Percentiles rank a stretch among this genome's conserved stretches.
phyloP scores from a whole-genome alignment of 1,140 invertebrate species.

The Drosophila arawakana region DNA sequence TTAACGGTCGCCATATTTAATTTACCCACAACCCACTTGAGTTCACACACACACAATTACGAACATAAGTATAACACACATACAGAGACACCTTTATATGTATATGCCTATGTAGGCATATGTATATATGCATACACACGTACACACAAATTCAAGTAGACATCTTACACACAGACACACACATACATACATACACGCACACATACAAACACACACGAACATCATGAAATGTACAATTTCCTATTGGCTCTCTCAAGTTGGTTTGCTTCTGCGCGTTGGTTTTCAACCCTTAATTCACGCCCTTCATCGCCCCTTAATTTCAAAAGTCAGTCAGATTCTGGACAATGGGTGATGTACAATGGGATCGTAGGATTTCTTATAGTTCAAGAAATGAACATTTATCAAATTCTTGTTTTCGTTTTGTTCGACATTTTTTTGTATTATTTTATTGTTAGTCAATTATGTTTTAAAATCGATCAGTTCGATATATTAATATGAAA shows the following conservation, averaged over 20 bases:
- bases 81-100: not conserved
- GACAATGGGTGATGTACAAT: slow-evolving; percentile 10
- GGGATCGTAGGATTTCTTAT: not conserved
- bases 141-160: slow-evolving; percentile 40
- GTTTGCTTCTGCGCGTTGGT: slow-evolving; percentile 61
- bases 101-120: not conserved
- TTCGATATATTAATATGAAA: too few relatives aligned
- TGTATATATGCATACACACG: not conserved
- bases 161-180: slow-evolving; percentile 9
- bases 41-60: slow-evolving; percentile 28
- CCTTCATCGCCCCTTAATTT: slow-evolving; percentile 32
- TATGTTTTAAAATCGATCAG: too few relatives aligned
- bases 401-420: too few relatives aligned
- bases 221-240: slow-evolving; percentile 48
- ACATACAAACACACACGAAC: slow-evolving; percentile 1
- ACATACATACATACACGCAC: not conserved
- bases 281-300: slow-evolving; percentile 49
- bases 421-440: too few relatives aligned
- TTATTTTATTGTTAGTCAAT: too few relatives aligned
- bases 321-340: slow-evolving; percentile 11
- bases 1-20: slow-evolving; percentile 72
- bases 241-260: slow-evolving; percentile 65
- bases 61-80: slow-evolving; percentile 8
- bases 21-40: slow-evolving; percentile 59
- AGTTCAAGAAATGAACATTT: not conserved